phyloP scores from a whole-genome alignment of 2,888 invertebrate species.

The Caenorhabditis wallacei region DNA sequence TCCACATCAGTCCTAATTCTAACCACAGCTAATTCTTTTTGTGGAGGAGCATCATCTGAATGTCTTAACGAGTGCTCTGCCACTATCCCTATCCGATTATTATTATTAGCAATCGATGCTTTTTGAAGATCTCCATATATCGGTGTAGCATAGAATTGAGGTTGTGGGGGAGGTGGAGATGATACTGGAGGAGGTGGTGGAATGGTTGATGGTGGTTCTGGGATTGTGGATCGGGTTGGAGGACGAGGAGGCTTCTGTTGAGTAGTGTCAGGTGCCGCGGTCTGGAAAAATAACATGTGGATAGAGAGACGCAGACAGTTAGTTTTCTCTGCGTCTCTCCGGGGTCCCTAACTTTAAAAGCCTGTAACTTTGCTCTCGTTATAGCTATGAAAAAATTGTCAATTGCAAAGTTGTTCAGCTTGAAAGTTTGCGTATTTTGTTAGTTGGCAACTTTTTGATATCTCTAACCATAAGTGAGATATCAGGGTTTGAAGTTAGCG shows the following conservation, averaged over 20 bases:
- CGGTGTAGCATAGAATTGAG: slow-evolving; percentile 35
- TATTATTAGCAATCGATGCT: slow-evolving; percentile 28
- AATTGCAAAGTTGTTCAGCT: too few species aligned
- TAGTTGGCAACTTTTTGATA: too few species aligned
- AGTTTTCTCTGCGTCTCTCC: too few species aligned
- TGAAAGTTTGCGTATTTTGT: too few species aligned
- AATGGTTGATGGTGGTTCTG: slow-evolving; percentile 9
- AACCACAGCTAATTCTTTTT: slow-evolving; percentile 14
- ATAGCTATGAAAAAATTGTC: too few species aligned
- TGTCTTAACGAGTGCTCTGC: slow-evolving; percentile 47
- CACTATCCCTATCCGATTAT: slow-evolving; percentile 23
- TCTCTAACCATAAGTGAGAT: too few species aligned
- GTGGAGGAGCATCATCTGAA: slow-evolving; percentile 24
- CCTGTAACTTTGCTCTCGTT: too few species aligned
- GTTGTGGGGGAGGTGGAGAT: neutral
- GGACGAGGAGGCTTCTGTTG: slow-evolving; percentile 42
- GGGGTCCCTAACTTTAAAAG: too few species aligned
- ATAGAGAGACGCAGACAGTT: too few species aligned
- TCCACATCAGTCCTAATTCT: slow-evolving; percentile 53
- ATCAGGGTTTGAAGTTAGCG: too few species aligned
- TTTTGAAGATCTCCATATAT: slow-evolving; percentile 43
- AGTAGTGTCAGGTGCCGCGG: slow-evolving; percentile 7
- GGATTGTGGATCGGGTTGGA: slow-evolving; percentile 18
- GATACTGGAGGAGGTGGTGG: slow-evolving; percentile 38
- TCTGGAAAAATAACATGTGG: too few species aligned